Base-by-base conservation (phyloP, 2,797 vertebrate species). In the Ctenochaetus hawaiiensis region DNA sequence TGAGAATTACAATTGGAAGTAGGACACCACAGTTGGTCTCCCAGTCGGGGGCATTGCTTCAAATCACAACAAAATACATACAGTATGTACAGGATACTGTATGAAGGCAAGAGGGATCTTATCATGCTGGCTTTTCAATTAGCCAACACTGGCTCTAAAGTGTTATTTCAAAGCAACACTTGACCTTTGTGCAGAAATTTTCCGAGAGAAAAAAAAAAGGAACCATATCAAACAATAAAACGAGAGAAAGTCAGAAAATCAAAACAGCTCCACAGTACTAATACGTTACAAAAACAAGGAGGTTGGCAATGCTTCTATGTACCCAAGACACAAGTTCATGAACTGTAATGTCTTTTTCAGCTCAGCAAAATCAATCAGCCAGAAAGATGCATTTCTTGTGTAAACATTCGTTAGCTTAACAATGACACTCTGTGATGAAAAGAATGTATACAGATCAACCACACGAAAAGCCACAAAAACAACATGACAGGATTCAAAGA, bases 201-300 rank as follows among this genome's bases (percentile, higher is more conserved):
- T 72, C 47, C 60, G 12, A 16, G 62, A 79, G 77, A 63, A 64
- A 73, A 66, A 18, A 87, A 75, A 54, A 78, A 84, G 63, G 63
- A 88, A 90, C 81, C 59, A 91, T 89, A 90, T 86, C 79, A 87
- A 92, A 90, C 82, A 83, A 85, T 70, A 89, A 77, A 80, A 75
- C 69, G 44, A 65, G 17, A 78, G 44, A 78, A 70, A 82, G 67
- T 48, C 30, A 49, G 67, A 59, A 81, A 93, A 86, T 81, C 26
- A 72, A 83, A 90, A 87, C 67, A 92, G 89, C 84, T 91, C 85
- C 89, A 93, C 92, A 89, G 83, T 90, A 94, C 91, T 72, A 82
- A 86, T 91, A 93, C 91, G 16, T 87, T 92, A 93, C 92, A 89
- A 92, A 41, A 93, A 92, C 87, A 85, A 87, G 83, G 68, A 89